Evolutionary conservation across 2,888 invertebrate species (phyloP).

Genomic region (Ptilodon capucinus): DNA sequence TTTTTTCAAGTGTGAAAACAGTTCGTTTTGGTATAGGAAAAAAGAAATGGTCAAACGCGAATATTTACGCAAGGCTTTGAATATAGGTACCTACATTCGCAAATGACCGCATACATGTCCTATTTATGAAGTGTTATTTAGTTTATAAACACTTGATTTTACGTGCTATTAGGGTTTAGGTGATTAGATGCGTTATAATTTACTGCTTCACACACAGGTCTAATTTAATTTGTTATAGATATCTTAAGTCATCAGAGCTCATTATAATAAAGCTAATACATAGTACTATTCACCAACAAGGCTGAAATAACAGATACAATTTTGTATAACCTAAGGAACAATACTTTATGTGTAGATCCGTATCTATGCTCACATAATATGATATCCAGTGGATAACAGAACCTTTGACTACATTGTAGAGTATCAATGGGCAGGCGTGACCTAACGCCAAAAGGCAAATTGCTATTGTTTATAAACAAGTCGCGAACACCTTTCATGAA

Average conservation of each 20-base stretch:
- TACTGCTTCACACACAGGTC: no score
- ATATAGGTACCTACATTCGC: background rate
- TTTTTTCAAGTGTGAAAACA: no score
- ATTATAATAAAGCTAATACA: no score
- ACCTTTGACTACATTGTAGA: conserved; percentile 44
- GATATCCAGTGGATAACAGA: conserved; percentile 40
- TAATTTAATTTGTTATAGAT: no score
- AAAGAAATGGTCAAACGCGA: no score
- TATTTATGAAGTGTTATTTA: conserved; percentile 46
- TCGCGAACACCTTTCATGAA: conserved; percentile 59
- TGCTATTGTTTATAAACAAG: conserved; percentile 70
- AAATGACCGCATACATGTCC: conserved; percentile 53
- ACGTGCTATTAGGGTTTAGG: no score
- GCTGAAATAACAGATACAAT: no score
- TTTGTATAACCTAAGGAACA: background rate
- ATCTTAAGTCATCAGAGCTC: no score
- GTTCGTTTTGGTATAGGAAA: no score
- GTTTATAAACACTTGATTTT: no score
- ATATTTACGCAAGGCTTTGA: background rate
- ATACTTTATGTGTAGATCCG: background rate
- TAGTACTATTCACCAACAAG: no score
- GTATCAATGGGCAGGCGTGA: conserved; percentile 60
- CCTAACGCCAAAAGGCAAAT: conserved; percentile 68
- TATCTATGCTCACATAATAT: background rate
- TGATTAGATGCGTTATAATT: no score